Evolutionary conservation across 64 coral and sea anemone species (phyloP).

Genomic region (Actinia tenebrosa): DNA sequence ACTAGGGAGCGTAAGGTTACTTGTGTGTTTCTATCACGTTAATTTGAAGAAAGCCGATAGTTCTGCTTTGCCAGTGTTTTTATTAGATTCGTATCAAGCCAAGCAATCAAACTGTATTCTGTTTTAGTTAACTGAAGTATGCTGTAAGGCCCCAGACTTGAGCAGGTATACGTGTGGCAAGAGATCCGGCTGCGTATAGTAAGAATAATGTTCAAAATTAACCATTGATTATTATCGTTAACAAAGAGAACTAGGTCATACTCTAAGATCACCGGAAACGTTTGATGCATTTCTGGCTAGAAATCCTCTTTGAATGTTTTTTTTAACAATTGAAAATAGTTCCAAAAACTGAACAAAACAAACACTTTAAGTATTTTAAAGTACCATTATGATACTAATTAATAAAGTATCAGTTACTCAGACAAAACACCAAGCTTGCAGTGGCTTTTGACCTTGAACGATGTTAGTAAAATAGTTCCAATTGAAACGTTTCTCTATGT

Average conservation of each 20-base stretch:
- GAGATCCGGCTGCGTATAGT: background rate
- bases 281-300: background rate
- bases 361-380: background rate
- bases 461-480: background rate
- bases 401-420: slow-evolving; percentile 8
- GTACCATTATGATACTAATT: background rate
- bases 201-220: background rate
- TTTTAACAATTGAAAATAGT: background rate
- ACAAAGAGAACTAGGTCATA: background rate
- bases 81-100: background rate
- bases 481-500: background rate
- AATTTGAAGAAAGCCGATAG: background rate
- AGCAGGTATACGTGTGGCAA: background rate
- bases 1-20: background rate
- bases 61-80: background rate
- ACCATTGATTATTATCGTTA: background rate
- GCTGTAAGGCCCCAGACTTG: background rate
- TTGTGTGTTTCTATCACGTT: background rate
- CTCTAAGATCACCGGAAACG: background rate
- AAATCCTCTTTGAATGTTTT: background rate
- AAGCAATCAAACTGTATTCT: background rate
- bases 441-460: background rate
- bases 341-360: background rate
- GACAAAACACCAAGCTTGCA: background rate
- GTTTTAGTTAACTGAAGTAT: background rate